A percentile compares a stretch with the other conserved stretches of the same genome.
Evolutionary conservation across 2,888 invertebrate genomes (phyloP).

Genomic region (Acanthosepion esculentum): DNA sequence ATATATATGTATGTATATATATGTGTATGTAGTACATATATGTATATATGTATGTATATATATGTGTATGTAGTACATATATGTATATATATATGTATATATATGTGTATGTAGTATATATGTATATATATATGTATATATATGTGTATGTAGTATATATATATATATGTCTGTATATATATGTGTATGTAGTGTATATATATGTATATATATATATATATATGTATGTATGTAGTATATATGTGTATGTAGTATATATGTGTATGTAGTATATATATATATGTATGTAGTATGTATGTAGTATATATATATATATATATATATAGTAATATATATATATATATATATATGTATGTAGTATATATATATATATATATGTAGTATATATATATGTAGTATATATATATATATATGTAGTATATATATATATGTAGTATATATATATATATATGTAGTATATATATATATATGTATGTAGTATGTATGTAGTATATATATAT

Average conservation of each 20-base stretch:
- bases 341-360: background rate
- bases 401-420: background rate
- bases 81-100: background rate
- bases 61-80: background rate
- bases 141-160: background rate
- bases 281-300: too few relatives aligned
- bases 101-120: background rate
- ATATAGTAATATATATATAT: background rate
- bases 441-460: background rate
- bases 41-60: background rate
- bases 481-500: background rate
- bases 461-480: background rate
- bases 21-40: background rate
- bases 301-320: background rate
- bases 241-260: background rate
- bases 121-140: background rate
- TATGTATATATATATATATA: background rate
- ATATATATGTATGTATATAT: background rate
- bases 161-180: background rate
- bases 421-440: background rate
- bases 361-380: background rate
- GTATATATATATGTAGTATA: background rate
- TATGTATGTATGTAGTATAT: background rate
- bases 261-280: background rate
- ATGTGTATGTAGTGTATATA: background rate